A percentile compares a stretch with the other conserved stretches of the same genome.
Conservation (phyloP, 2,113 vertebrate genomes). For the Jaculus jaculus region DNA sequence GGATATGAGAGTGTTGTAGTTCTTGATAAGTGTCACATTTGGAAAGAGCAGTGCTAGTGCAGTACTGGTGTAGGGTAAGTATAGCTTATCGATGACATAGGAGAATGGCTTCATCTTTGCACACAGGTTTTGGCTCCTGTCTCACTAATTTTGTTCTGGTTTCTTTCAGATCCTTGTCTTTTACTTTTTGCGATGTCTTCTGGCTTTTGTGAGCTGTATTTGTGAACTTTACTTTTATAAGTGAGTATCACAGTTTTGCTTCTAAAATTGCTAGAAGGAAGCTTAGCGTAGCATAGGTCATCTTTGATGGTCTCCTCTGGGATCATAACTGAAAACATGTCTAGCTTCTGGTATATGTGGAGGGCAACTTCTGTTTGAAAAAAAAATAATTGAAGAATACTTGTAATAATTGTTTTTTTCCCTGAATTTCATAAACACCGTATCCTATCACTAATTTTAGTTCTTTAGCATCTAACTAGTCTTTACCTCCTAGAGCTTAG, state of each 20-base stretch:
- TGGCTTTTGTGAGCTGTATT: slow-evolving; percentile 96
- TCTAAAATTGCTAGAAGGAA: not conserved
- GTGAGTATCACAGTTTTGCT: slow-evolving; percentile 87
- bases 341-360: not conserved
- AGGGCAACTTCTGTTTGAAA: slow-evolving; percentile 10
- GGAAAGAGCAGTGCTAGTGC: not conserved
- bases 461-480: not conserved
- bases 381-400: not conserved
- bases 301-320: not conserved
- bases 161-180: slow-evolving; percentile 95
- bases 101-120: slow-evolving; percentile 6
- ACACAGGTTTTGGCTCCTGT: slow-evolving; percentile 10
- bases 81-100: not conserved
- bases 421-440: not conserved
- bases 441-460: not conserved
- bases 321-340: slow-evolving; percentile 4
- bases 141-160: slow-evolving; percentile 51
- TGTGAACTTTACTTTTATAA: slow-evolving; percentile 99
- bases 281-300: not conserved
- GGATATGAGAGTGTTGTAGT: not conserved
- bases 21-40: not conserved
- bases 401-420: not conserved
- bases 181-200: slow-evolving; percentile 97
- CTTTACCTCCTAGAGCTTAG: not conserved
- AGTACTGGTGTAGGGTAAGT: not conserved